phyloP scores from a whole-genome alignment of 1,140 invertebrate species.

The Pogonus chalceus region DNA sequence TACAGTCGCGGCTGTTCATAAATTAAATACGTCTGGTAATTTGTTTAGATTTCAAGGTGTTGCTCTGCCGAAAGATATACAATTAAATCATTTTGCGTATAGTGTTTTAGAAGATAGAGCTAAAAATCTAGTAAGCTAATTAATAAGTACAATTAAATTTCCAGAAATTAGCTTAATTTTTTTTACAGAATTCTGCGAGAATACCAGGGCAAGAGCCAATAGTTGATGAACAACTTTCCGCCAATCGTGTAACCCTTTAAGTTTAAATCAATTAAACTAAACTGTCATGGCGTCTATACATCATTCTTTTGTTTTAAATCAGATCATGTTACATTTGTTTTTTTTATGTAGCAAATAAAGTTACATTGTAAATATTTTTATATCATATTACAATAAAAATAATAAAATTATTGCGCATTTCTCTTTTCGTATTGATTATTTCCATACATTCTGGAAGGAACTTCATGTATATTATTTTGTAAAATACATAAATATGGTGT shows the following conservation, averaged over 20 bases:
- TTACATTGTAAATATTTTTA: background rate
- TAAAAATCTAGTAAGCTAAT: constrained; percentile 51
- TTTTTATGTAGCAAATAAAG: background rate
- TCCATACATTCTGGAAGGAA: too few relatives aligned
- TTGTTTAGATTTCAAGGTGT: constrained; percentile 88
- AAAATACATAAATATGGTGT: background rate
- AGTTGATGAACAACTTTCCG: background rate
- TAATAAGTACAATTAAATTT: background rate
- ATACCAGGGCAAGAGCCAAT: constrained; percentile 20
- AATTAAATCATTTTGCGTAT: constrained; percentile 75
- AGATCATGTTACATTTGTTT: background rate
- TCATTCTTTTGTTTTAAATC: background rate
- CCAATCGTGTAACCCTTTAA: background rate
- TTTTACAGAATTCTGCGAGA: constrained; percentile 30
- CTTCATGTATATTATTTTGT: background rate
- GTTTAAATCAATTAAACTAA: background rate
- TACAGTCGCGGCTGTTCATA: constrained; percentile 62
- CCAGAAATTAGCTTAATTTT: constrained; percentile 14
- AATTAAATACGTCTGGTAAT: constrained; percentile 44
- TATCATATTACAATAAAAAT: background rate
- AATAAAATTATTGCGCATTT: background rate
- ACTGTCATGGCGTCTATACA: background rate
- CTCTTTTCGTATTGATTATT: background rate
- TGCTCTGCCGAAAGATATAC: constrained; percentile 64
- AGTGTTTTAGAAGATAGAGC: constrained; percentile 64